A percentile compares a stretch with the other conserved stretches of the same genome.
Conservation (phyloP, 2,113 vertebrate genomes). For the Beaufortia kweichowensis region DNA sequence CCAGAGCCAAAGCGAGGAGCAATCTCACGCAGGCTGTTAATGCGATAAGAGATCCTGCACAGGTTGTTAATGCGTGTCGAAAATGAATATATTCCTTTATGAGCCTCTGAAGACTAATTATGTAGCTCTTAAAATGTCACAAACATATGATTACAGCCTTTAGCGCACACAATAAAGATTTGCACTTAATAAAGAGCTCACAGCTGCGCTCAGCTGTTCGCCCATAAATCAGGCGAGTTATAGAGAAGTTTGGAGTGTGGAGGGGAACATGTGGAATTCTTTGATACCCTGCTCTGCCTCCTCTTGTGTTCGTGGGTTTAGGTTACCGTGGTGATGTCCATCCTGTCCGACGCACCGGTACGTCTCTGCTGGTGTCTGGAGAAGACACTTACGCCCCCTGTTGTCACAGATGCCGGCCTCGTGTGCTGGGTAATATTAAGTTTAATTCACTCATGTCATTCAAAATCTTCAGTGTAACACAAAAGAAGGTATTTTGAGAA, state of each 20-base stretch:
- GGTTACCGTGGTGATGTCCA: constrained; percentile 30
- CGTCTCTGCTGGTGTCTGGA: constrained; percentile 3
- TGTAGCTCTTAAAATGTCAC: constrained; percentile 34
- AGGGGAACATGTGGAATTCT: constrained; percentile 32
- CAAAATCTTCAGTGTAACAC: too few species aligned
- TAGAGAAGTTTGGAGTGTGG: constrained; percentile 14
- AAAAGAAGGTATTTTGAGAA: too few species aligned
- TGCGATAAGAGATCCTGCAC: constrained; percentile 27
- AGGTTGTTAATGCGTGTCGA: constrained; percentile 36
- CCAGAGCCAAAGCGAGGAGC: constrained; percentile 17
- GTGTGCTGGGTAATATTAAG: too few species aligned
- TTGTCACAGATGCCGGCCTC: constrained; percentile 30
- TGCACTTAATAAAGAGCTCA: constrained; percentile 42
- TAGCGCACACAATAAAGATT: constrained; percentile 38
- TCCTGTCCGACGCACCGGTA: constrained; percentile 27
- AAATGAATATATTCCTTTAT: constrained; percentile 41
- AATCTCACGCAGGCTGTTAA: constrained; percentile 36
- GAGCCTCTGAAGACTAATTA: constrained; percentile 34
- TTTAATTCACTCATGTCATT: too few species aligned
- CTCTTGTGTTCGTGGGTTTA: constrained; percentile 32
- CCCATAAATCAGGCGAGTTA: constrained; percentile 31
- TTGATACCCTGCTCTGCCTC: constrained; percentile 32
- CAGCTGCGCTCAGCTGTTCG: constrained; percentile 35
- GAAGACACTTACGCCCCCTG: constrained; percentile 53
- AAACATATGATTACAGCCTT: constrained; percentile 45